Conservation (phyloP, 1,140 invertebrate genomes). For the Zaprionus ghesquierei region DNA sequence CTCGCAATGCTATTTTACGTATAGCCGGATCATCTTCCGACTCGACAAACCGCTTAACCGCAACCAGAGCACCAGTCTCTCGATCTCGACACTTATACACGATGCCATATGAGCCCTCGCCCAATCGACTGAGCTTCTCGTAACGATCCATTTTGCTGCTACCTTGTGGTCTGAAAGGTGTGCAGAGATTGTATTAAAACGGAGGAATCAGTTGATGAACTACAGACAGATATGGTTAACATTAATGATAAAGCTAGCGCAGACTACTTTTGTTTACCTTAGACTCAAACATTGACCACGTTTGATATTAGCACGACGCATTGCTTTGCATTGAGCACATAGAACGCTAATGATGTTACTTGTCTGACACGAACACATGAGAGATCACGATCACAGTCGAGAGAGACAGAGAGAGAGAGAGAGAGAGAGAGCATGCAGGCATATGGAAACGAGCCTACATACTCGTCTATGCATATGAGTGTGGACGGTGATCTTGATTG, state of each 20-base stretch:
- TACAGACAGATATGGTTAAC: not conserved
- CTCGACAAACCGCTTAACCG: conserved; percentile 99
- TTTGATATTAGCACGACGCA: conserved; percentile 78
- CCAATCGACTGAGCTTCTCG: conserved; percentile 97
- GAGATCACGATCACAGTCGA: conserved; percentile 33
- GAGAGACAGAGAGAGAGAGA: too few relatives aligned
- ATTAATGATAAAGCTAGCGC: conserved; percentile 13
- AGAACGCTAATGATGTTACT: conserved; percentile 62
- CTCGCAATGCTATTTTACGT: conserved; percentile 97
- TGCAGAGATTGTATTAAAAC: not conserved
- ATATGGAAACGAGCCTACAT: conserved; percentile 8
- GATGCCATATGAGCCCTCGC: conserved; percentile 99
- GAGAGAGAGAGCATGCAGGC: not conserved
- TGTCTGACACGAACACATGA: conserved; percentile 73
- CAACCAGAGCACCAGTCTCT: conserved; percentile 97
- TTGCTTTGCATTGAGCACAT: conserved; percentile 79
- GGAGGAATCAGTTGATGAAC: not conserved
- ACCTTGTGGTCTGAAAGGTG: conserved; percentile 88
- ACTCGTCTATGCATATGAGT: conserved; percentile 3
- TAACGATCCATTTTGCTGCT: conserved; percentile 98
- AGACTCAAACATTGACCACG: conserved; percentile 79
- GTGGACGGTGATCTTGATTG: conserved; percentile 30
- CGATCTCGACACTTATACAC: conserved; percentile 99
- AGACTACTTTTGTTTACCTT: conserved; percentile 66
- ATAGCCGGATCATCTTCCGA: conserved; percentile 99